Evolutionary conservation across 2,113 vertebrate species (phyloP).

Genomic region (Diadophis punctatus): DNA sequence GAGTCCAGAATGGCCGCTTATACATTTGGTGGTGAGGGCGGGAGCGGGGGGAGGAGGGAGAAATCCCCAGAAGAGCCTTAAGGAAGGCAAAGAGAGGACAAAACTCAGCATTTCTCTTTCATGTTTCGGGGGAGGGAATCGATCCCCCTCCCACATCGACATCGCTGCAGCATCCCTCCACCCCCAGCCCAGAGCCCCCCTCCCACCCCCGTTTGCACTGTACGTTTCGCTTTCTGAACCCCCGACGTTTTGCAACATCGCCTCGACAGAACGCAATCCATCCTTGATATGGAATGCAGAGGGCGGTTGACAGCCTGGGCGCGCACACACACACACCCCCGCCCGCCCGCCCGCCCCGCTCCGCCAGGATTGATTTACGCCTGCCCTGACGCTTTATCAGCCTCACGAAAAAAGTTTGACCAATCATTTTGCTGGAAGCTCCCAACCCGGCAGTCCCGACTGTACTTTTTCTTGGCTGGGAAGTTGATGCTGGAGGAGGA

Average conservation of each 20-base stretch:
- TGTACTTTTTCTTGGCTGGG: slow-evolving; percentile 92
- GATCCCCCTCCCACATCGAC: not conserved
- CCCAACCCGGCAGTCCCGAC: slow-evolving; percentile 78
- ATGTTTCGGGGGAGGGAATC: not conserved
- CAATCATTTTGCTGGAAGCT: slow-evolving; percentile 92
- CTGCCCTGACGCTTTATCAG: slow-evolving; percentile 91
- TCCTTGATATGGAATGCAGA: slow-evolving; percentile 79
- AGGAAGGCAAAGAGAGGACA: slow-evolving; percentile 4
- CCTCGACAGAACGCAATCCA: slow-evolving; percentile 78
- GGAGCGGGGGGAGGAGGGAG: not conserved
- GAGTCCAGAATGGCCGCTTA: not conserved
- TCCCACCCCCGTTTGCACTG: slow-evolving; percentile 46
- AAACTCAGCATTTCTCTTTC: slow-evolving; percentile 20
- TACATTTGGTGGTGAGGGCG: not conserved
- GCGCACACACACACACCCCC: slow-evolving; percentile 74
- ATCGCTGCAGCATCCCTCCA: slow-evolving; percentile 29
- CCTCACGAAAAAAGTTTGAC: slow-evolving; percentile 90
- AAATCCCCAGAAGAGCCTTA: not conserved
- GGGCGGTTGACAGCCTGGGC: slow-evolving; percentile 73
- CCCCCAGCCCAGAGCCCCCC: slow-evolving; percentile 17
- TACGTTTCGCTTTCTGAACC: slow-evolving; percentile 63
- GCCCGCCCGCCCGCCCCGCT: slow-evolving; percentile 77
- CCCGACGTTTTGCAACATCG: slow-evolving; percentile 71
- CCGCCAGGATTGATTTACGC: slow-evolving; percentile 88
- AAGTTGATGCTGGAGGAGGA: slow-evolving; percentile 65